These are phyloP conservation scores for Muschampia staudingeri DNA, from an alignment of 2,888 invertebrate species.

Conservation along the genomic window DNA sequence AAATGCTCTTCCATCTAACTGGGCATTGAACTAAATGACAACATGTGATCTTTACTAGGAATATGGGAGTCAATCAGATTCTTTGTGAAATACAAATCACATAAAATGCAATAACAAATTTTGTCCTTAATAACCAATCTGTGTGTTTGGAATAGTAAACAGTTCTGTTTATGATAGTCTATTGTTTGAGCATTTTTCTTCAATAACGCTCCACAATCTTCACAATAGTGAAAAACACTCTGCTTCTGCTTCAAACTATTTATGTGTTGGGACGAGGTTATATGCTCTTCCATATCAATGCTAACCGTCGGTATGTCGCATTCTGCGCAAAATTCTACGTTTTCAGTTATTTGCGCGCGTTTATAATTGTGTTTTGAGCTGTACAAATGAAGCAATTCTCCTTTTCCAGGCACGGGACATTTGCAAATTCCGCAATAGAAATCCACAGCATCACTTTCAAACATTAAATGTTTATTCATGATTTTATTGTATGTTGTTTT, in stretches of 20 bases:
- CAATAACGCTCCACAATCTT: neutral
- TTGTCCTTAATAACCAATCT: slow-evolving; percentile 26
- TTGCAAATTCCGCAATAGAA: slow-evolving; percentile 34
- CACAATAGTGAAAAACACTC: neutral
- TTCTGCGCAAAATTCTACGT: neutral
- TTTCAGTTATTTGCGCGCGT: neutral
- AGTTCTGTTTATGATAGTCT: neutral
- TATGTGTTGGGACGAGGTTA: neutral
- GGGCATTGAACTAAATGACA: too few species aligned
- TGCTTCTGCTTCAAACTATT: neutral
- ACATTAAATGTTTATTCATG: slow-evolving; percentile 5
- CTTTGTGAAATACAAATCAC: slow-evolving; percentile 24
- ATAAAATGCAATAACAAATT: slow-evolving; percentile 30
- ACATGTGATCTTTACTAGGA: neutral
- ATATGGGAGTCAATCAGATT: neutral
- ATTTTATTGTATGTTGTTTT: neutral
- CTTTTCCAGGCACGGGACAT: slow-evolving; percentile 15
- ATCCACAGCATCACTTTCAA: neutral
- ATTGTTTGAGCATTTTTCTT: neutral
- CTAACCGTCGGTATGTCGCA: neutral
- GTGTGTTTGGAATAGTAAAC: neutral
- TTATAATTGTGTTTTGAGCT: neutral
- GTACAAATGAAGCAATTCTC: slow-evolving; percentile 14
- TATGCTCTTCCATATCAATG: neutral
- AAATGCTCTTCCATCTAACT: too few species aligned